Conservation (phyloP, 2,888 invertebrate species). For the Prosopocoilus inquinatus region DNA sequence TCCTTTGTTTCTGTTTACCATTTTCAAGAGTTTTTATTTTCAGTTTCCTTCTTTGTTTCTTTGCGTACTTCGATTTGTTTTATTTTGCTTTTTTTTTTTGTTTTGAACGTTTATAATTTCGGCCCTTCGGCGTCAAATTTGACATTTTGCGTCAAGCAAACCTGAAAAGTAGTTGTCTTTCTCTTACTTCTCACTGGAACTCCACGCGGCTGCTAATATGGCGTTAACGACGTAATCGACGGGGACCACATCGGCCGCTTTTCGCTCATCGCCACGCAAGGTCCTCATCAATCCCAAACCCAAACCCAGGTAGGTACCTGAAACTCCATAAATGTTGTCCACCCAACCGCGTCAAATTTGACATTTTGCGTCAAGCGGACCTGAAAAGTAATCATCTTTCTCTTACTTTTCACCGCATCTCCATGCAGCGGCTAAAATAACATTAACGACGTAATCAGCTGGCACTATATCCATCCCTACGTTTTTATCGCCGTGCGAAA, state of each 20-base stretch:
- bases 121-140: too few species aligned
- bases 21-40: too few species aligned
- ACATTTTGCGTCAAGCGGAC: too few species aligned
- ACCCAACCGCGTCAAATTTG: too few species aligned
- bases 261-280: slow-evolving; percentile 68
- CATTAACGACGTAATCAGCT: slow-evolving; percentile 63
- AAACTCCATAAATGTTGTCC: slow-evolving; percentile 74
- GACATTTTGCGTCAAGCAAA: too few species aligned
- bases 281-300: slow-evolving; percentile 74
- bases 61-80: too few species aligned
- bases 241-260: slow-evolving; percentile 72
- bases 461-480: slow-evolving; percentile 73
- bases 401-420: slow-evolving; percentile 36
- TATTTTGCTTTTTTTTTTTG: too few species aligned
- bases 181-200: slow-evolving; percentile 35
- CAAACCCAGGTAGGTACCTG: slow-evolving; percentile 69
- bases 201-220: slow-evolving; percentile 60
- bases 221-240: slow-evolving; percentile 64
- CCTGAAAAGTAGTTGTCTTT: too few species aligned
- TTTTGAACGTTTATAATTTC: too few species aligned
- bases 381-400: too few species aligned
- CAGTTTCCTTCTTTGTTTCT: too few species aligned
- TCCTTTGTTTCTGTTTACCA: too few species aligned
- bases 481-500: slow-evolving; percentile 70
- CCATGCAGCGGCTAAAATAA: slow-evolving; percentile 60